A percentile compares a stretch with the other conserved stretches of the same genome.
Conservation (phyloP, 2,888 invertebrate genomes). For the Punctoribates punctum region DNA sequence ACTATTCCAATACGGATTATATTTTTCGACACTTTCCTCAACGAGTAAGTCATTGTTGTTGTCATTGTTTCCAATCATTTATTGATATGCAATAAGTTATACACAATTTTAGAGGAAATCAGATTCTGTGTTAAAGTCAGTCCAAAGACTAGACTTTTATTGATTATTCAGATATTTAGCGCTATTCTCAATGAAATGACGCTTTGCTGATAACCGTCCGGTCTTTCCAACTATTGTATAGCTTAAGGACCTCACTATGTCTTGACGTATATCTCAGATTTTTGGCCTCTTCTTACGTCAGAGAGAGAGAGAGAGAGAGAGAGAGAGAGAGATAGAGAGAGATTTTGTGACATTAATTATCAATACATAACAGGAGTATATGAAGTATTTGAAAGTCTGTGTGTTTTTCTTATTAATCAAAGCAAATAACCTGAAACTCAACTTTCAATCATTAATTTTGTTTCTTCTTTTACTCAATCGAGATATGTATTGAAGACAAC, state of each 20-base stretch:
- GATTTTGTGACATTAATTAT: not conserved
- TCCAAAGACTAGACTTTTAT: too few species aligned
- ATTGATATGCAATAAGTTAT: not conserved
- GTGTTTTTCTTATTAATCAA: too few species aligned
- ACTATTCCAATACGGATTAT: conserved; percentile 35
- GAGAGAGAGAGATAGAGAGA: not conserved
- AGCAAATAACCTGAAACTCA: not conserved
- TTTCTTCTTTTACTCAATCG: too few species aligned
- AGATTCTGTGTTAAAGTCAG: too few species aligned
- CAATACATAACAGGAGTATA: not conserved
- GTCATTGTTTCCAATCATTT: not conserved
- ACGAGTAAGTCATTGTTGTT: conserved; percentile 34
- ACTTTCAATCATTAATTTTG: not conserved
- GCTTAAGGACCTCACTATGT: too few species aligned
- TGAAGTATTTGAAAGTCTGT: too few species aligned
- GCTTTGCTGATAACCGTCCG: too few species aligned
- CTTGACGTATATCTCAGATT: not conserved
- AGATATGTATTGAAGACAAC: not conserved
- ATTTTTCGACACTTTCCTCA: conserved; percentile 38
- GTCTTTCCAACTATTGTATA: too few species aligned
- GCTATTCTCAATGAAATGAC: too few species aligned
- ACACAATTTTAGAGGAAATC: not conserved
- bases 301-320: not conserved
- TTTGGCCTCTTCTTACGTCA: not conserved
- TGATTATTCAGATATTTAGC: too few species aligned